phyloP scores from a whole-genome alignment of 2,113 vertebrate species.

The Anguilla rostrata region DNA sequence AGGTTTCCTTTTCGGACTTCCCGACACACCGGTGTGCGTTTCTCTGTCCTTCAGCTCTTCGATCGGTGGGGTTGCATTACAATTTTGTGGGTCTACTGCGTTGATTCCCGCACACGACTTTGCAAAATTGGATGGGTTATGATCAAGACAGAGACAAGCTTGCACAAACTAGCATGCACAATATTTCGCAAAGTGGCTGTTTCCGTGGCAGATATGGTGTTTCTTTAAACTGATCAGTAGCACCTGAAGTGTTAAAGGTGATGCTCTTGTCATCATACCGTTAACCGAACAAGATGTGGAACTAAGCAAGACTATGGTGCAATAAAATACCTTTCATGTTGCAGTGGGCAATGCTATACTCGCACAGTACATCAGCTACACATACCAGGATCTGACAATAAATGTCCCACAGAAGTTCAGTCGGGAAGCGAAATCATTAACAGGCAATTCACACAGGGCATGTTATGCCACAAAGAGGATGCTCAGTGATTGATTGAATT shows the following conservation, averaged over 20 bases:
- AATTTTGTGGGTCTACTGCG: not conserved
- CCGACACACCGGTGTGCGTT: not conserved
- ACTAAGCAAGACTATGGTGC: not conserved
- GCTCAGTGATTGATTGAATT: not conserved
- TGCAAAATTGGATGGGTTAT: not conserved
- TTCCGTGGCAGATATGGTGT: not conserved
- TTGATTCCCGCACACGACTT: not conserved
- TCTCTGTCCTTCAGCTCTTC: conserved; percentile 8
- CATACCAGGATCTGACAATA: not conserved
- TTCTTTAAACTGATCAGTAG: not conserved
- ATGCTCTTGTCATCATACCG: not conserved
- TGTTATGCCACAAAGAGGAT: not conserved
- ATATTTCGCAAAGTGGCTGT: not conserved
- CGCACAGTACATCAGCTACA: not conserved
- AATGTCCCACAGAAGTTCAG: not conserved
- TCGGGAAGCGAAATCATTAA: not conserved
- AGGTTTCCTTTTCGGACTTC: conserved; percentile 17
- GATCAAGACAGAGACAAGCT: not conserved
- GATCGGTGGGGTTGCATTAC: not conserved
- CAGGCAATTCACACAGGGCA: not conserved
- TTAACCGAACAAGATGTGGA: not conserved
- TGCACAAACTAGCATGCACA: not conserved
- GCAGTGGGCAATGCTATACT: not conserved
- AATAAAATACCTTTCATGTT: not conserved
- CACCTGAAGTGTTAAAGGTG: not conserved